Percentiles rank a stretch among this genome's conserved stretches.
Conservation (phyloP, 1,140 invertebrate species). For the Stegodyphus dumicola region DNA sequence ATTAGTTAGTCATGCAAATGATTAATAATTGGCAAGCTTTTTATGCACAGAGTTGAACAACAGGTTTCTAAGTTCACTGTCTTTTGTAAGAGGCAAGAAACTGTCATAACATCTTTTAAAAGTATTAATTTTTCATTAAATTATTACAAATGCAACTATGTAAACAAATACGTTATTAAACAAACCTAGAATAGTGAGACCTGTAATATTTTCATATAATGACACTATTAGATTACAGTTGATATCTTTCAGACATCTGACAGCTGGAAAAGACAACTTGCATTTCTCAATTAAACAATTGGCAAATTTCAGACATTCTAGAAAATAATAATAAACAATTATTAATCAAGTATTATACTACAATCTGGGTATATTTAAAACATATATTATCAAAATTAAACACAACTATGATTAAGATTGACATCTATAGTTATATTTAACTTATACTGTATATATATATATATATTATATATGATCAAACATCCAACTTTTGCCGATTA, state of each 20-base stretch:
- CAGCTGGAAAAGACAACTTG: neutral
- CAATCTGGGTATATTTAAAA: too few relatives aligned
- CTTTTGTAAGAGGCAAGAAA: neutral
- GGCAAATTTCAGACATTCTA: slow-evolving; percentile 18
- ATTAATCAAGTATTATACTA: neutral
- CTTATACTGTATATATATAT: too few relatives aligned
- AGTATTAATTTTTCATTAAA: neutral
- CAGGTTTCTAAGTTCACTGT: neutral
- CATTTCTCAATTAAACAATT: slow-evolving; percentile 5
- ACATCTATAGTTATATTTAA: too few relatives aligned
- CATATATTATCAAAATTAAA: too few relatives aligned
- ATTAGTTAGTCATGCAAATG: neutral
- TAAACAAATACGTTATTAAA: neutral
- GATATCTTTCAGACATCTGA: slow-evolving; percentile 15
- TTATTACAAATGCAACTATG: neutral
- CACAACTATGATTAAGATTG: too few relatives aligned
- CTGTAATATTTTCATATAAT: slow-evolving; percentile 38
- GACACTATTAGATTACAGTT: slow-evolving; percentile 27
- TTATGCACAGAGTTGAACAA: neutral
- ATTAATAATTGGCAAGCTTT: neutral
- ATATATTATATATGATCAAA: too few relatives aligned
- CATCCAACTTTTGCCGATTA: too few relatives aligned
- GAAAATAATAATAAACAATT: slow-evolving; percentile 11
- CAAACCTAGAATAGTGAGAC: slow-evolving; percentile 16
- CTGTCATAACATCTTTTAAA: neutral